A percentile compares a stretch with the other conserved stretches of the same genome.
These are phyloP conservation scores for Hestina assimilis DNA, from an alignment of 1,140 invertebrate species.

Conservation along the genomic window DNA sequence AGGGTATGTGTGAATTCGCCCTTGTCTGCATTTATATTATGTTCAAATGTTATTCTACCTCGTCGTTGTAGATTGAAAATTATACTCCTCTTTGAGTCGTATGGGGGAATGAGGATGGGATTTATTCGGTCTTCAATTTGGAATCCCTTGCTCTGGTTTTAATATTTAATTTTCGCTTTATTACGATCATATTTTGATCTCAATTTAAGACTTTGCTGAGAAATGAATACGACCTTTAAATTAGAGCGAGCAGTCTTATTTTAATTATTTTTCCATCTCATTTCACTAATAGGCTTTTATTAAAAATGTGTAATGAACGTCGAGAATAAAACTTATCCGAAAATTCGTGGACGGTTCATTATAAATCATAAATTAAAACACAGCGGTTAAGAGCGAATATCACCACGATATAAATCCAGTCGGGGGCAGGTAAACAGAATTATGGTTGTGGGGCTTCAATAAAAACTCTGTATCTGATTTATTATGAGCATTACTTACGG, in stretches of 20 bases:
- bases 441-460: constrained; percentile 38
- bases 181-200: no score
- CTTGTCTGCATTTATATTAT: constrained; percentile 33
- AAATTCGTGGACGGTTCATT: neutral
- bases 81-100: constrained; percentile 14
- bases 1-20: constrained; percentile 32
- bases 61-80: constrained; percentile 21
- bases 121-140: neutral
- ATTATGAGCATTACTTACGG: constrained; percentile 39
- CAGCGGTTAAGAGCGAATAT: constrained; percentile 11
- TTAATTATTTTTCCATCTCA: no score
- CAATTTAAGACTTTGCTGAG: no score
- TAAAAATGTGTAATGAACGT: no score
- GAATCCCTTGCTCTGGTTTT: neutral
- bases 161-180: neutral
- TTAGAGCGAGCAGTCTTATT: no score
- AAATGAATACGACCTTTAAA: no score
- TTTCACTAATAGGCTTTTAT: no score
- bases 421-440: constrained; percentile 39
- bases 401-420: constrained; percentile 22
- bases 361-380: constrained; percentile 22
- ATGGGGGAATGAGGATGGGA: neutral
- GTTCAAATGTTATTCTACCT: constrained; percentile 28
- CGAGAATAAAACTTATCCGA: no score
- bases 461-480: constrained; percentile 41